Evolutionary conservation across 2,797 vertebrate genomes (phyloP).

Genomic region (Gallinago nigripennis): DNA sequence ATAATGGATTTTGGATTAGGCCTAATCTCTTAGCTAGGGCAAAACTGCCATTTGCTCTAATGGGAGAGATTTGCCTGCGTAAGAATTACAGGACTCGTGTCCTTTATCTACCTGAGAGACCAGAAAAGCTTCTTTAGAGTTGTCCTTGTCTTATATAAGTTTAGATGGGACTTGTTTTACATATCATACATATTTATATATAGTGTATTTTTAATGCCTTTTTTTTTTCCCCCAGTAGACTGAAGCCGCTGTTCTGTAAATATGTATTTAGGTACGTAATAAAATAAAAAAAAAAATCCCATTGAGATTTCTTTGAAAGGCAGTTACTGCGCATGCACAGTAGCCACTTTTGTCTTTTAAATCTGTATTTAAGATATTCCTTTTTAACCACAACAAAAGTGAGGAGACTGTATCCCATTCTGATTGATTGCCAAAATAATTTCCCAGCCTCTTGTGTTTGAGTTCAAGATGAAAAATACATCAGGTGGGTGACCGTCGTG

Average conservation of each 20-base stretch:
- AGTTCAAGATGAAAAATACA: constrained; percentile 32
- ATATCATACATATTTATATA: constrained; percentile 80
- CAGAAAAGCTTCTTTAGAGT: constrained; percentile 74
- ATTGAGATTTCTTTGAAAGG: constrained; percentile 68
- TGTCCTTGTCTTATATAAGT: constrained; percentile 75
- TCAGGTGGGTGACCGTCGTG: constrained; percentile 1
- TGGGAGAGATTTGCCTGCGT: constrained; percentile 22
- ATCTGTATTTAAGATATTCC: constrained; percentile 61
- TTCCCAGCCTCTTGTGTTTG: constrained; percentile 24
- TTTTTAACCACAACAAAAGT: constrained; percentile 63
- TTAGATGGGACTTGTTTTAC: constrained; percentile 77
- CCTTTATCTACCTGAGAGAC: constrained; percentile 70
- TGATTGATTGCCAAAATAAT: constrained; percentile 73
- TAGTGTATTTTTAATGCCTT: constrained; percentile 76
- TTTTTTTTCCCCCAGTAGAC: constrained; percentile 32
- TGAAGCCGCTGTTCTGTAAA: constrained; percentile 77
- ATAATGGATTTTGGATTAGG: constrained; percentile 45
- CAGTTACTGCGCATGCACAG: constrained; percentile 76
- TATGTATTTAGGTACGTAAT: constrained; percentile 77
- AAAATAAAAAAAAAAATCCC: constrained; percentile 42
- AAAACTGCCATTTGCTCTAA: constrained; percentile 43
- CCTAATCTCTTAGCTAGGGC: constrained; percentile 49
- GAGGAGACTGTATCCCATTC: constrained; percentile 61
- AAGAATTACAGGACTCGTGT: constrained; percentile 23
- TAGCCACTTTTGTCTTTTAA: constrained; percentile 70